phyloP scores from a whole-genome alignment of 2,888 invertebrate genomes.

The Parnassius orleans region DNA sequence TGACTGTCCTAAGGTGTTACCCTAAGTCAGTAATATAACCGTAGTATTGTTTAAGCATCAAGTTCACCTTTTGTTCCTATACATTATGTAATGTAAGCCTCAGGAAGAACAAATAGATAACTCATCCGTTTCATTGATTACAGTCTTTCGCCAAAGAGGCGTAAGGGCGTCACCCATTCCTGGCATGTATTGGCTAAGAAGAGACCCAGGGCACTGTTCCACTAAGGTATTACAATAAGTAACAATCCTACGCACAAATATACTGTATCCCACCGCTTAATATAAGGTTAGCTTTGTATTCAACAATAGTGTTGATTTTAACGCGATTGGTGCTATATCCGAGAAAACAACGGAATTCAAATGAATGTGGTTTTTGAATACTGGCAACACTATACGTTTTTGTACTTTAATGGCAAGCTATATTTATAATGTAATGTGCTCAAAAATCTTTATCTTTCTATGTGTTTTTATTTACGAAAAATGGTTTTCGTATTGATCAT shows the following conservation, averaged over 20 bases:
- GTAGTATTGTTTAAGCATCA: no score
- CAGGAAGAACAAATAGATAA: neutral
- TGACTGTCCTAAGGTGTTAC: no score
- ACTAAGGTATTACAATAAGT: constrained; percentile 41
- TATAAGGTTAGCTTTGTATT: constrained; percentile 41
- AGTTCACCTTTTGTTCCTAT: no score
- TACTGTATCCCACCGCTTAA: constrained; percentile 63
- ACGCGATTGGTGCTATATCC: constrained; percentile 63
- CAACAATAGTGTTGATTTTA: constrained; percentile 39
- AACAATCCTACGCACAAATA: constrained; percentile 31
- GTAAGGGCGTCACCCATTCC: constrained; percentile 65
- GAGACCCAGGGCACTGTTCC: constrained; percentile 68
- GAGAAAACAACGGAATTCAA: constrained; percentile 1
- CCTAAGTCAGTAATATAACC: no score
- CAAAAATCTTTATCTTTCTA: no score
- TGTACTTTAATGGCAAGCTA: neutral
- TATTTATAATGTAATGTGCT: no score
- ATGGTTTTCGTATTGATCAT: no score
- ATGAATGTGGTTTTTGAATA: constrained; percentile 9
- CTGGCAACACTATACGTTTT: constrained; percentile 14
- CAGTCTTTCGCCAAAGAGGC: constrained; percentile 70
- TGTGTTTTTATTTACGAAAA: no score
- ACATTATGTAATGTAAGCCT: neutral
- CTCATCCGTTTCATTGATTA: constrained; percentile 31
- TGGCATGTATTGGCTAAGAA: constrained; percentile 73